phyloP scores from a whole-genome alignment of 2,888 invertebrate species.

The Nymphalis c-album region DNA sequence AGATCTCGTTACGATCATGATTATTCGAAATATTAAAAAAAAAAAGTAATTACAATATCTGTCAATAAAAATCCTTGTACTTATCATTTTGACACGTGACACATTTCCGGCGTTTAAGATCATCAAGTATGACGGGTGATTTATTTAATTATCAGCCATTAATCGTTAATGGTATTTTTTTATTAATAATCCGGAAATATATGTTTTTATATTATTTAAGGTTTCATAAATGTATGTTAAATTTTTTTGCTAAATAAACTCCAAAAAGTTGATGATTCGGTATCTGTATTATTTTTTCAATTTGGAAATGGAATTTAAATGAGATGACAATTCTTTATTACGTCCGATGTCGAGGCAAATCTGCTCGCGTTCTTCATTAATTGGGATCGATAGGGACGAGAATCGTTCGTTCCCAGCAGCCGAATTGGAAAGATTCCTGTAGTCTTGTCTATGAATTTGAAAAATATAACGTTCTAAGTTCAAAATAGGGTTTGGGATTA shows the following conservation, averaged over 20 bases:
- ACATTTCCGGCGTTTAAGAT: not conserved
- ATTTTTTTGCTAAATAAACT: not conserved
- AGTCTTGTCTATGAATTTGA: conserved; percentile 36
- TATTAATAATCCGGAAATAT: not conserved
- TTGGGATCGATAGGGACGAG: conserved; percentile 58
- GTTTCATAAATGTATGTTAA: not conserved
- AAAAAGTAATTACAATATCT: not conserved
- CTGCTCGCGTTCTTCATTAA: conserved; percentile 56
- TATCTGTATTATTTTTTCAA: conserved; percentile 49
- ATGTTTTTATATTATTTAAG: not conserved
- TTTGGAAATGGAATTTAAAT: conserved; percentile 74
- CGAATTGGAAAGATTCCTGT: conserved; percentile 58
- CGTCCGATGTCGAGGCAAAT: conserved; percentile 50
- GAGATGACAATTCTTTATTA: conserved; percentile 71
- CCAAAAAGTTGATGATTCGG: not conserved
- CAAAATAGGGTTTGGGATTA: conserved; percentile 58
- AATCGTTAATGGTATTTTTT: conserved; percentile 1
- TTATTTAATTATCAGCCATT: conserved; percentile 1
- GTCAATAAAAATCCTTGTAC: not conserved
- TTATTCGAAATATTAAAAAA: not conserved
- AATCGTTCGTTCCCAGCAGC: conserved; percentile 52
- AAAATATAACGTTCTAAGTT: conserved; percentile 43
- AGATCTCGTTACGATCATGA: not conserved
- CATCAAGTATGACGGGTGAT: conserved; percentile 1
- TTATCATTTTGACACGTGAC: not conserved